These are phyloP conservation scores for Campoletis sonorensis DNA, from an alignment of 1,140 invertebrate species.

Conservation along the genomic window DNA sequence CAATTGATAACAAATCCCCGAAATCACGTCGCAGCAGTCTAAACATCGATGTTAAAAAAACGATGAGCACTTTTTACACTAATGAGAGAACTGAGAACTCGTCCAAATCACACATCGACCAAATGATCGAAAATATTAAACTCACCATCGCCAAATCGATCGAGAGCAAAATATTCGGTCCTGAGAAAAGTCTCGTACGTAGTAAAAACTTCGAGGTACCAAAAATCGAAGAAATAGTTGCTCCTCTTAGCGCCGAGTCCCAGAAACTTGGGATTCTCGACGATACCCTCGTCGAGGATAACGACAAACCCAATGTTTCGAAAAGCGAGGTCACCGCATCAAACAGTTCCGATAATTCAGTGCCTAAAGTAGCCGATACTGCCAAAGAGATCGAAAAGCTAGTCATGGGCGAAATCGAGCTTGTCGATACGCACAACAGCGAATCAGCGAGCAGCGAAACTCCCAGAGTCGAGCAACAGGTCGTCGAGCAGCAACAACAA, in stretches of 20 bases:
- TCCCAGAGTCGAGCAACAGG: slow-evolving; percentile 47
- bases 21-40: slow-evolving; percentile 70
- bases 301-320: slow-evolving; percentile 63
- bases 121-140: slow-evolving; percentile 74
- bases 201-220: slow-evolving; percentile 69
- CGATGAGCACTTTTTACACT: slow-evolving; percentile 64
- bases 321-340: slow-evolving; percentile 59
- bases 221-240: slow-evolving; percentile 71
- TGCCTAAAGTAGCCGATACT: slow-evolving; percentile 75
- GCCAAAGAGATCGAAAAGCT: slow-evolving; percentile 77
- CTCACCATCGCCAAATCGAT: slow-evolving; percentile 71
- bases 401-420: slow-evolving; percentile 75
- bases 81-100: slow-evolving; percentile 63
- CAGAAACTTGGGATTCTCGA: slow-evolving; percentile 66
- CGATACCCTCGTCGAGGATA: slow-evolving; percentile 63
- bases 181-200: slow-evolving; percentile 64
- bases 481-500: slow-evolving; percentile 8
- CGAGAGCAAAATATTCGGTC: slow-evolving; percentile 68
- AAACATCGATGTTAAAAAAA: slow-evolving; percentile 72
- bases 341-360: slow-evolving; percentile 67
- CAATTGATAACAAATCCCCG: slow-evolving; percentile 56
- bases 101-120: slow-evolving; percentile 69
- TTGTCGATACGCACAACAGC: slow-evolving; percentile 48
- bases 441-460: slow-evolving; percentile 45
- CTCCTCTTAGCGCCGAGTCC: slow-evolving; percentile 67